Evolutionary conservation across 2,888 invertebrate genomes (phyloP).

Genomic region (Tachystola acroxantha): DNA sequence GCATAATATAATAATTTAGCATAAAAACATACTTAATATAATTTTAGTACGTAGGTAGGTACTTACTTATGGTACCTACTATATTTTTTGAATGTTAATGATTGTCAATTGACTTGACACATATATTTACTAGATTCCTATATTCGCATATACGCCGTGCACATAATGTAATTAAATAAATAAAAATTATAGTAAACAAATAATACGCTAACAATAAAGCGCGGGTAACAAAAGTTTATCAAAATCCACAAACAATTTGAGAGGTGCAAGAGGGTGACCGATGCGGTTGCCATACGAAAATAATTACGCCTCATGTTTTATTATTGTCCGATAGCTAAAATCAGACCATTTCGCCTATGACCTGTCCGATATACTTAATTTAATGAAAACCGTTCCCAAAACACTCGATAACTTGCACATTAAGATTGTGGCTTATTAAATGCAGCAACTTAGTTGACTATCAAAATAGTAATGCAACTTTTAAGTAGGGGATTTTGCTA

Average conservation of each 20-base stretch:
- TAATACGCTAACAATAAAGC: neutral
- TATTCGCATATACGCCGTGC: no score
- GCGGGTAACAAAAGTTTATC: conserved; percentile 2
- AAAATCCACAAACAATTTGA: neutral
- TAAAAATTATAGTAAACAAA: neutral
- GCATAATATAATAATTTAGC: no score
- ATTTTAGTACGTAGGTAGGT: no score
- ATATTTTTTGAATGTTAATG: no score
- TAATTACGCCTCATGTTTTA: conserved; percentile 32
- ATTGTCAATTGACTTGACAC: no score
- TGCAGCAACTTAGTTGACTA: no score
- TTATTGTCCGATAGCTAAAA: conserved; percentile 46
- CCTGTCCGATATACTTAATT: conserved; percentile 51
- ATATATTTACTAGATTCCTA: no score
- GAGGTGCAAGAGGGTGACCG: neutral
- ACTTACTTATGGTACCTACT: no score
- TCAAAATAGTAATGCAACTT: no score
- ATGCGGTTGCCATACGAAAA: conserved; percentile 28
- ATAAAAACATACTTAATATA: no score
- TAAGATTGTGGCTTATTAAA: conserved; percentile 29
- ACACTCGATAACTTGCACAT: conserved; percentile 41
- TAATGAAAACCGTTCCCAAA: conserved; percentile 57
- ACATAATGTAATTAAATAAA: no score
- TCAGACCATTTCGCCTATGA: conserved; percentile 41
- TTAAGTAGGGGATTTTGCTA: no score